Conservation (phyloP, 2,888 invertebrate genomes). For the Mycalesis mineus region DNA sequence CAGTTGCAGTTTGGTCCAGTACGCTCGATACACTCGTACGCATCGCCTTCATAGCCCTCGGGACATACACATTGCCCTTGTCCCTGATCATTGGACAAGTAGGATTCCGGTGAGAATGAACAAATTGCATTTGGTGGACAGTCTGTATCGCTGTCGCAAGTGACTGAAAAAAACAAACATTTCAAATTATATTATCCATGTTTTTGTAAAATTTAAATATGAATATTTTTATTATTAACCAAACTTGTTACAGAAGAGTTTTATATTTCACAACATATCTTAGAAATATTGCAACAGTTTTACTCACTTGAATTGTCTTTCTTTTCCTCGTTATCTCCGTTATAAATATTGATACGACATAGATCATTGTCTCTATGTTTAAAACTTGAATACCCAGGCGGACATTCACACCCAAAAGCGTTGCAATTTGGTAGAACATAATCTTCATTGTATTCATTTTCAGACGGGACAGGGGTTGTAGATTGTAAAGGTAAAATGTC, state of each 20-base stretch:
- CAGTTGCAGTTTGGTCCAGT: conserved; percentile 77
- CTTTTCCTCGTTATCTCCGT: conserved; percentile 28
- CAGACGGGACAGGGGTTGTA: conserved; percentile 34
- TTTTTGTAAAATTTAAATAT: no score
- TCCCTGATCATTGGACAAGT: conserved; percentile 52
- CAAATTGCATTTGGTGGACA: conserved; percentile 92
- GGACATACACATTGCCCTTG: conserved; percentile 84
- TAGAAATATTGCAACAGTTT: not conserved
- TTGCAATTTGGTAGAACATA: conserved; percentile 58
- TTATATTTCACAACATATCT: no score
- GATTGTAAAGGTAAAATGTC: conserved; percentile 26
- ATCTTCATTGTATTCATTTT: conserved; percentile 58
- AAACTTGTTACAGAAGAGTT: no score
- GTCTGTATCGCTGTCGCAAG: conserved; percentile 85
- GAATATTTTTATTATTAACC: no score
- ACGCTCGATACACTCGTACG: conserved; percentile 82
- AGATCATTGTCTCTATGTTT: conserved; percentile 56
- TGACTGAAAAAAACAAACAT: conserved; percentile 70
- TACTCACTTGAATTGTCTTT: conserved; percentile 47
- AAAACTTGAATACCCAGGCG: conserved; percentile 53
- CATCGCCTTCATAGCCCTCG: conserved; percentile 91
- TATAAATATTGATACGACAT: conserved; percentile 45
- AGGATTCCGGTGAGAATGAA: conserved; percentile 60
- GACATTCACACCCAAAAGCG: conserved; percentile 50
- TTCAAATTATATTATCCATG: not conserved